Conservation (phyloP, 2,888 invertebrate species). For the Caenorhabditis zanzibari region DNA sequence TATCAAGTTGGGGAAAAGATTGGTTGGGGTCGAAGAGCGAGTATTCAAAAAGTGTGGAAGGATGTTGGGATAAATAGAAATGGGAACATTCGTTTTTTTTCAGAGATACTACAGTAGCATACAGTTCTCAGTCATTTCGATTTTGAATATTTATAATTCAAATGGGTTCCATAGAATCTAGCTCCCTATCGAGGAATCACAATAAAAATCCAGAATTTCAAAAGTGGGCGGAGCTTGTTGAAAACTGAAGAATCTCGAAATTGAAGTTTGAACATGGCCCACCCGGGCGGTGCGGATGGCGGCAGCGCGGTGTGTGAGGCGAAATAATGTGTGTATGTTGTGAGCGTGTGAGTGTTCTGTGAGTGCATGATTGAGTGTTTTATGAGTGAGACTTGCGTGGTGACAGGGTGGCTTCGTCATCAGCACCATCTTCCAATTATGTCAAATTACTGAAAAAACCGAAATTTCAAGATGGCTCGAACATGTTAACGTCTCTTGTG, state of each 20-base stretch:
- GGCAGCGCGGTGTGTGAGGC: slow-evolving; percentile 55
- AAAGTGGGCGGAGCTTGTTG: slow-evolving; percentile 2
- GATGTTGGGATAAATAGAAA: too few species aligned
- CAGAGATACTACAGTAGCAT: neutral
- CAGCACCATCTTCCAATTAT: slow-evolving; percentile 27
- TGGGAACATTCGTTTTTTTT: too few species aligned
- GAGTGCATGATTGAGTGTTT: slow-evolving; percentile 57
- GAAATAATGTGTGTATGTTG: slow-evolving; percentile 51
- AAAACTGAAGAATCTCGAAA: neutral
- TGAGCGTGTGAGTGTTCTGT: slow-evolving; percentile 54
- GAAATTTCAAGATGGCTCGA: too few species aligned
- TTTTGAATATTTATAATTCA: too few species aligned
- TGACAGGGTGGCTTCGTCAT: slow-evolving; percentile 44
- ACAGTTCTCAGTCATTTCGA: too few species aligned
- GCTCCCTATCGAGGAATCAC: neutral
- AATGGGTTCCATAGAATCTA: too few species aligned
- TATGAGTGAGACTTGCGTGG: slow-evolving; percentile 59
- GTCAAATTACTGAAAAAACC: too few species aligned
- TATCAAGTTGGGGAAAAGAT: neutral
- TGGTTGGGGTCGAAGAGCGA: neutral
- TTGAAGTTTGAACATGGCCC: slow-evolving; percentile 36
- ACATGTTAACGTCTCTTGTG: too few species aligned
- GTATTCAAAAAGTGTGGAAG: too few species aligned
- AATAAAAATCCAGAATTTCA: neutral
- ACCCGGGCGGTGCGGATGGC: slow-evolving; percentile 63